Base-by-base conservation (phyloP, 1,140 invertebrate species). In the Drosophila sproati region DNA sequence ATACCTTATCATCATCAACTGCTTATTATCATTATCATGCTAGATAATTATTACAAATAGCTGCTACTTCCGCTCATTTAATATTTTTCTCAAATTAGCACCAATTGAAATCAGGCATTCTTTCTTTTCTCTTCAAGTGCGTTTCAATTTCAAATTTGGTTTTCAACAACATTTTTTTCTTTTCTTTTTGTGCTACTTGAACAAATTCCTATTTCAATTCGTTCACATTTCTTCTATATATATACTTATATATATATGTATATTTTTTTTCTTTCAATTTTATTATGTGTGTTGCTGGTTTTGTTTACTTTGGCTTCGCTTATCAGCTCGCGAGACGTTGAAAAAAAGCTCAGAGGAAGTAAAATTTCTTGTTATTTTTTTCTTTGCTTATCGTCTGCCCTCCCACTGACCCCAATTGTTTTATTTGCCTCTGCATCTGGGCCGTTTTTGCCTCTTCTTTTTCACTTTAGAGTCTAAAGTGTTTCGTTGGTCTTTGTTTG, bases 71-170 rank as follows among this genome's bases (percentile, higher is more conserved):
- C 60, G 60, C 8, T 61, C 45, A 4, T 12, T 45, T 60, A 51
- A 67, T 57, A 47, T 54, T 37, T 37, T 68, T 67, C 71, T 59
- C 73, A 69, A 69, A 75, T 75, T 75, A 75, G 35, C 66, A 57
- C 32, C 67, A 75, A 75, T 75, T 75, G 67, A 70, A 67, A 28
- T 32, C 52, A 55, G 41, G 63, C 54, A 8, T 39, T 41, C 10
- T n/a, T 43, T n/a, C n/a, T 43, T n/a, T n/a, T n/a, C 5, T 20
- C 6, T 32, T 74, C 62, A 72, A 81, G 80, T 82, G 83, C 80
- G 73, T 86, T 85, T 83, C 81, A 73, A 83, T 87, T 86, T 86
- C 80, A 66, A 66, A 70, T 78, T 0, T 20, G 20, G 20, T 2
- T 77, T 78, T 7, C 50, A 39, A 43, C 3, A 78, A 60, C 59